phyloP scores from a whole-genome alignment of 2,888 invertebrate genomes.

The Reticulitermes lucifugus region DNA sequence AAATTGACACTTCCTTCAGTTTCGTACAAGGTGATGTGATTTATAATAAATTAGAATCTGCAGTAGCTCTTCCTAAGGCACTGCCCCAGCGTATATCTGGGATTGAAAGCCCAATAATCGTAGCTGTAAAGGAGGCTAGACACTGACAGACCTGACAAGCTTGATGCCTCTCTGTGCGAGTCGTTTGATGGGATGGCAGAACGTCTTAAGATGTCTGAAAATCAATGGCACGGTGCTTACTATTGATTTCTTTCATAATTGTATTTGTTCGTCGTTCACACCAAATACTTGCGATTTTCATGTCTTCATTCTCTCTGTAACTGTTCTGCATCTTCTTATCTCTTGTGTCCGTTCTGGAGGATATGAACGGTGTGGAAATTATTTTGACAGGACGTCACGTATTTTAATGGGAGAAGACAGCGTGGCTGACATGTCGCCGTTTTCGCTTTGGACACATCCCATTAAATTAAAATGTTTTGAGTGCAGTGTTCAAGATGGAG shows the following conservation, averaged over 20 bases:
- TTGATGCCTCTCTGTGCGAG: no score
- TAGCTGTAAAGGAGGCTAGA: no score
- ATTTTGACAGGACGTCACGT: constrained; percentile 36
- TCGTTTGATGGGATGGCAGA: no score
- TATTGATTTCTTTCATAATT: background rate
- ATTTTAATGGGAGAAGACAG: constrained; percentile 30
- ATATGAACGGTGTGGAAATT: constrained; percentile 20
- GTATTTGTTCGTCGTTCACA: background rate
- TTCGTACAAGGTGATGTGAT: no score
- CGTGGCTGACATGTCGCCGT: constrained; percentile 23
- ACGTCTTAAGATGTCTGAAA: no score
- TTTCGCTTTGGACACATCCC: constrained; percentile 28
- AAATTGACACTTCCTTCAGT: no score
- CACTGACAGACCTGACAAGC: no score
- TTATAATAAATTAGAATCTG: no score
- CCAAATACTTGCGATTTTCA: background rate
- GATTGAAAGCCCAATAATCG: no score
- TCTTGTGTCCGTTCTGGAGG: background rate
- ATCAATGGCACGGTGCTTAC: background rate
- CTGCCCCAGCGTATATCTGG: no score
- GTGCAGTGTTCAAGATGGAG: constrained; percentile 26
- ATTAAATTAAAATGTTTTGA: constrained; percentile 39
- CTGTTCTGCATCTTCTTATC: background rate
- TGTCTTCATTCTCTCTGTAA: background rate
- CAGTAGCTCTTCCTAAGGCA: no score